These are phyloP conservation scores for Delichon dasypus DNA, from an alignment of 2,797 vertebrate genomes.

Conservation along the genomic window DNA sequence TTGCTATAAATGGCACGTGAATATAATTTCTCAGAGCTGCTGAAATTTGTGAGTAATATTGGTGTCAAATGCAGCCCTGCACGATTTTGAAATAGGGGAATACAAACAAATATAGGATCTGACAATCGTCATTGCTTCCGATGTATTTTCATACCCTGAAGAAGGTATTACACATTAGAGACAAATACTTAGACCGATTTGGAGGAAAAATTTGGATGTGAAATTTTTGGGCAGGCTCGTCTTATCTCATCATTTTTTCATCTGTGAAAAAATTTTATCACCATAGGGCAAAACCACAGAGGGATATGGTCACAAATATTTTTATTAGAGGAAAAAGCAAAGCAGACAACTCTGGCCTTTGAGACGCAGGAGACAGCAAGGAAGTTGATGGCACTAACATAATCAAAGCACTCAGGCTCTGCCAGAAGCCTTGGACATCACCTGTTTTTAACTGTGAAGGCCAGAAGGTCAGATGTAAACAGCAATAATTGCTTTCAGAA, in stretches of 20 bases:
- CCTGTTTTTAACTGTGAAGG: background rate
- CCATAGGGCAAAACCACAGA: background rate
- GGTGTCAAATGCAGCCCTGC: background rate
- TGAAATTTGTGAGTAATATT: background rate
- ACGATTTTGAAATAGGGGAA: background rate
- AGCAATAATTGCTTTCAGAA: conserved; percentile 25
- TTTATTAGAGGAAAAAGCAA: background rate
- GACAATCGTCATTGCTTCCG: background rate
- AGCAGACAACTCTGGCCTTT: conserved; percentile 15
- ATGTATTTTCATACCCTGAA: background rate
- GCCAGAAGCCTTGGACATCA: conserved; percentile 32
- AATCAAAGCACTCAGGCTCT: conserved; percentile 3
- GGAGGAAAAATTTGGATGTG: background rate
- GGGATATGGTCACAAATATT: background rate
- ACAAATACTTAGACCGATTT: background rate
- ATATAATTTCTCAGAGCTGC: background rate
- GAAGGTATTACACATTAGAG: background rate
- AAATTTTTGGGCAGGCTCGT: background rate
- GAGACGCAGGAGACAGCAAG: background rate
- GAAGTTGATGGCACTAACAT: background rate
- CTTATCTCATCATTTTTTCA: too few species aligned
- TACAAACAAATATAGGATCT: background rate
- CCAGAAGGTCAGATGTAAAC: background rate
- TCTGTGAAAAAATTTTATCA: background rate
- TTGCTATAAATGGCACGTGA: background rate